phyloP scores from a whole-genome alignment of 1,140 invertebrate species.

The Hylyphantes graminicola region DNA sequence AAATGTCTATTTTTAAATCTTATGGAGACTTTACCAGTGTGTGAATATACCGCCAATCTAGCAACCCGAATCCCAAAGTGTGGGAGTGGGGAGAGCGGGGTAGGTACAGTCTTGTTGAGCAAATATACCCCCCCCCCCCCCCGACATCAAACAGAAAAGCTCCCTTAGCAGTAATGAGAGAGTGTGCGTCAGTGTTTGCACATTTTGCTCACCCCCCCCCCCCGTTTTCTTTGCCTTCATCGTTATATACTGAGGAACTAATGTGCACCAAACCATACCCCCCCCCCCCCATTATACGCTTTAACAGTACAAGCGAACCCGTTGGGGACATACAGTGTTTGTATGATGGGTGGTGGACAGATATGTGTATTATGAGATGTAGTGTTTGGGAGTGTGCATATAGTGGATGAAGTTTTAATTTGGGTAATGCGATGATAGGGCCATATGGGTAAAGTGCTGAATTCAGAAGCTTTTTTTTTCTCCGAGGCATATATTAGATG shows the following conservation, averaged over 20 bases:
- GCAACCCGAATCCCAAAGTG: background rate
- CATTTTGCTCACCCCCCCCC: constrained; percentile 9
- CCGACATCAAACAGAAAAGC: constrained; percentile 13
- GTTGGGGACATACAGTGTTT: too few relatives aligned
- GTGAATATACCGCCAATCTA: constrained; percentile 18
- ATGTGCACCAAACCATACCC: constrained; percentile 8
- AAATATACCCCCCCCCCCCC: constrained; percentile 40
- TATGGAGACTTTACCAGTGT: too few relatives aligned
- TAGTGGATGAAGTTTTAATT: too few relatives aligned
- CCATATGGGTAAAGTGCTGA: too few relatives aligned
- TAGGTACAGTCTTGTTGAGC: background rate
- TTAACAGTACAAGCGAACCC: background rate
- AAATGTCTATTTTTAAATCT: too few relatives aligned
- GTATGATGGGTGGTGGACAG: too few relatives aligned
- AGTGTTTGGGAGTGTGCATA: too few relatives aligned
- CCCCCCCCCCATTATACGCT: background rate
- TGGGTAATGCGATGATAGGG: too few relatives aligned
- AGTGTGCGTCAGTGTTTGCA: constrained; percentile 54
- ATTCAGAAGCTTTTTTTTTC: too few relatives aligned
- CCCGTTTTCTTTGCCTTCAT: constrained; percentile 19
- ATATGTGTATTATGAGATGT: too few relatives aligned
- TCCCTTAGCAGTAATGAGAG: constrained; percentile 53
- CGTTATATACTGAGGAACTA: constrained; percentile 24
- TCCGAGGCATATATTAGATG: too few relatives aligned
- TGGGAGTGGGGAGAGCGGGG: background rate